Percentiles rank a stretch among this genome's conserved stretches.
These are phyloP conservation scores for Megaleporinus macrocephalus DNA, from an alignment of 2,113 vertebrate genomes.

Conservation along the genomic window DNA sequence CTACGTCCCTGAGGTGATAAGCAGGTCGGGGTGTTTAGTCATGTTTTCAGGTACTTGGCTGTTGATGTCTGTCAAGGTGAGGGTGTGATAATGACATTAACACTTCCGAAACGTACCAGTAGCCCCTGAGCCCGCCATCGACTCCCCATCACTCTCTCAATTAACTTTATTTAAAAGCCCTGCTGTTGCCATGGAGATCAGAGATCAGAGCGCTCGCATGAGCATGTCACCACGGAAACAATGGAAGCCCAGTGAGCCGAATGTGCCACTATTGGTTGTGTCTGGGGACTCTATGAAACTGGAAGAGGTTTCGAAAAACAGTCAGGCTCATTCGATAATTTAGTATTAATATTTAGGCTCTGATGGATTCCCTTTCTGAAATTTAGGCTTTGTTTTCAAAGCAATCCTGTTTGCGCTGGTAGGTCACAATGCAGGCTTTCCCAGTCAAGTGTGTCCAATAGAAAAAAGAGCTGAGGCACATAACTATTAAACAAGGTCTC, in stretches of 20 bases:
- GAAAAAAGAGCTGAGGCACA: too few relatives aligned
- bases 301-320: too few relatives aligned
- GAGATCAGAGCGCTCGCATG: slow-evolving; percentile 28
- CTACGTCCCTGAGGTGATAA: neutral
- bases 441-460: too few relatives aligned
- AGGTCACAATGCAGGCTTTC: too few relatives aligned
- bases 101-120: slow-evolving; percentile 18
- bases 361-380: too few relatives aligned
- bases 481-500: too few relatives aligned
- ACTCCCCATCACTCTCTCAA: slow-evolving; percentile 38
- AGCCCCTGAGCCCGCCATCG: slow-evolving; percentile 21
- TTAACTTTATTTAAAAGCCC: slow-evolving; percentile 49
- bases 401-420: too few relatives aligned
- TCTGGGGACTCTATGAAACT: neutral
- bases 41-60: neutral
- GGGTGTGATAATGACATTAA: slow-evolving; percentile 19
- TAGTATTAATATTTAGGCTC: too few relatives aligned
- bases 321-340: too few relatives aligned
- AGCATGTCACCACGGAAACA: slow-evolving; percentile 29
- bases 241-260: slow-evolving; percentile 12
- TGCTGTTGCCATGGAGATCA: slow-evolving; percentile 56
- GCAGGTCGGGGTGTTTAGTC: neutral
- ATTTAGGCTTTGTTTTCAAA: too few relatives aligned
- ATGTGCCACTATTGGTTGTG: slow-evolving; percentile 23
- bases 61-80: slow-evolving; percentile 19